phyloP scores from a whole-genome alignment of 2,888 invertebrate species.

The Electrophaes corylata region DNA sequence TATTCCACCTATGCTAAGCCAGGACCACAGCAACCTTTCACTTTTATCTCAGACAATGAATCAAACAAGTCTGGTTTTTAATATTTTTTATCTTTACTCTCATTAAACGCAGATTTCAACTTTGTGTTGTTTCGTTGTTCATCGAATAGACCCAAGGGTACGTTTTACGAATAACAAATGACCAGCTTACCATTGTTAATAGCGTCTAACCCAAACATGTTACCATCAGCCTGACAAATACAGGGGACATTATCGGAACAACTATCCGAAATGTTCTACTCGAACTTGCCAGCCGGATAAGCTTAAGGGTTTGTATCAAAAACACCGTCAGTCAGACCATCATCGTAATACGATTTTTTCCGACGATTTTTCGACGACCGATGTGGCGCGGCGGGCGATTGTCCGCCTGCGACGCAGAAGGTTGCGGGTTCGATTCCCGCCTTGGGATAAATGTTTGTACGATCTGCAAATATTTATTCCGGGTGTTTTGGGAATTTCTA shows the following conservation, averaged over 20 bases:
- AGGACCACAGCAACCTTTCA: no score
- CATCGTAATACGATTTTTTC: no score
- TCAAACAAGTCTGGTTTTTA: no score
- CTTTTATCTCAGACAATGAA: no score
- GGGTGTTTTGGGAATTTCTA: no score
- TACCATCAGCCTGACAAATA: constrained; percentile 19
- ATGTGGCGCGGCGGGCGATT: no score
- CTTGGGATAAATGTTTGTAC: no score
- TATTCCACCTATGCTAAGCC: no score
- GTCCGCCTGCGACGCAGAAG: no score
- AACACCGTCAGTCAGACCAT: background rate
- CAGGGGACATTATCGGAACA: constrained; percentile 18
- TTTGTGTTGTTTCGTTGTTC: background rate
- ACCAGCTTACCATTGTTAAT: constrained; percentile 19
- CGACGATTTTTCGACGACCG: no score
- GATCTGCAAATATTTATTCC: no score
- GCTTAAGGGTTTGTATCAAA: constrained; percentile 33
- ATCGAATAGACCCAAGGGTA: background rate
- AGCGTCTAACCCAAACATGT: constrained; percentile 23
- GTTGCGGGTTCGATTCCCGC: no score
- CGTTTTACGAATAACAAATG: constrained; percentile 9
- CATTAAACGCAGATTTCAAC: background rate
- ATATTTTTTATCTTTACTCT: background rate
- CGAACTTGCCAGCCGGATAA: constrained; percentile 34
- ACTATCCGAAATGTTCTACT: constrained; percentile 10